Evolutionary conservation across 2,888 invertebrate species (phyloP), one percentile per base, ranked within the genome.

Genomic region (Scelioninae gen. 1): DNA sequence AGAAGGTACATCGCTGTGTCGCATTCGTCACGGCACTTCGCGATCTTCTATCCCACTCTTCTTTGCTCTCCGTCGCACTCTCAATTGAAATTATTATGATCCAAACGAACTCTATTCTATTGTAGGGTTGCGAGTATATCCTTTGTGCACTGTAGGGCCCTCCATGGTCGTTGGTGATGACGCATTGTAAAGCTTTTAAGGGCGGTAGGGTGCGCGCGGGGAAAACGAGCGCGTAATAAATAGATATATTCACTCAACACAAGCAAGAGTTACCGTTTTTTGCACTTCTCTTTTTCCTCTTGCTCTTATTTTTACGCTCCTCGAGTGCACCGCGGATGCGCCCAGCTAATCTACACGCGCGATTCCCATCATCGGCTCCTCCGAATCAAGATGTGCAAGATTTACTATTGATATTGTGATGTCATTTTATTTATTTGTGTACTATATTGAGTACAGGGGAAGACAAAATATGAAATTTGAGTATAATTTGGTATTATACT

Each of bases 61-160:
- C 68, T 40, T 78, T 85, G 84, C 85, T 85, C 85, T 83, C 85
- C 62, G 56, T 74, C 82, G 65, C 68, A 66, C 71, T 89, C 89
- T 89, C 90, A 91, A 91, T 91, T 89, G 91, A 91, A 92, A 92
- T 92, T 92, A 92, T 92, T 91, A 91, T 89, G 92, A 92, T 92
- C 92, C 92, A 92, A 92, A 92, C 90, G 92, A 92, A 92, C 91
- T 92, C 90, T 89, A 91, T 90, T 91, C 91, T 90, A 91, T 91
- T 91, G 92, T 91, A 87, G 91, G 88, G 90, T 89, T 89, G 90
- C 92, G 92, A 92, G 92, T 92, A 92, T 92, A 90, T 91, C 90
- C 91, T 92, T 92, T 92, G 92, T 92, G 88, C 86, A 87, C 86
- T 91, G 88, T 91, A 91, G 91, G 88, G 91, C 88, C 88, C 92